Percentiles rank a stretch among this genome's conserved stretches.
phyloP scores from a whole-genome alignment of 2,113 vertebrate species.

The Paratilapia polleni region DNA sequence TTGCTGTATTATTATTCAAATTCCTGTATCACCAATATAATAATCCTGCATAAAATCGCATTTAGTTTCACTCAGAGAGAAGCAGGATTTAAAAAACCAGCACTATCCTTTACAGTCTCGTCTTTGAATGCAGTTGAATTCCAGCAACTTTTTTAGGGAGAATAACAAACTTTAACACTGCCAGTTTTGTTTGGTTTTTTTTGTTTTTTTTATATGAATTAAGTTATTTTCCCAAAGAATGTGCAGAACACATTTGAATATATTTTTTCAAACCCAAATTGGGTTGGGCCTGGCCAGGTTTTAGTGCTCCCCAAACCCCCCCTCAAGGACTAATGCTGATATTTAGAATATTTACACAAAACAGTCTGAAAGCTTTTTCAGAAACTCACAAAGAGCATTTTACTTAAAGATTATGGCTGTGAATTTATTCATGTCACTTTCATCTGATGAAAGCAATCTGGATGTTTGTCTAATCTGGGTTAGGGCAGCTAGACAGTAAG shows the following conservation, averaged over 20 bases:
- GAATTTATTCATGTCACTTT: neutral
- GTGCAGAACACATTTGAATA: neutral
- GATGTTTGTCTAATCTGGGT: neutral
- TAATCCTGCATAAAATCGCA: neutral
- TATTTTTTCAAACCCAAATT: neutral
- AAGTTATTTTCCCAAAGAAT: no score
- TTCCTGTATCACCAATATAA: neutral
- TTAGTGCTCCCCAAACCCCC: neutral
- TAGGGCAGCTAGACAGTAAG: accelerated
- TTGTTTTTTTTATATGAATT: no score
- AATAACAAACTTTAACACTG: neutral
- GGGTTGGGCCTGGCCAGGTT: neutral
- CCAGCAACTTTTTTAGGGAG: neutral
- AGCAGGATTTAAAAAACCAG: neutral
- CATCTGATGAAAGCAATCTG: neutral
- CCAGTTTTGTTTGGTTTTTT: no score
- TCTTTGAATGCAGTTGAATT: accelerated
- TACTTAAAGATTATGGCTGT: accelerated
- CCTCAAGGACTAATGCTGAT: neutral
- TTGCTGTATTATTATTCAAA: neutral
- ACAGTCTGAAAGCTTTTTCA: neutral
- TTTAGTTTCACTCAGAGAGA: accelerated
- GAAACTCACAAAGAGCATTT: neutral
- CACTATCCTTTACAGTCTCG: neutral
- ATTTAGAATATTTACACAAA: neutral